phyloP scores from a whole-genome alignment of 1,140 invertebrate species.

The Lasioglossum albipes region DNA sequence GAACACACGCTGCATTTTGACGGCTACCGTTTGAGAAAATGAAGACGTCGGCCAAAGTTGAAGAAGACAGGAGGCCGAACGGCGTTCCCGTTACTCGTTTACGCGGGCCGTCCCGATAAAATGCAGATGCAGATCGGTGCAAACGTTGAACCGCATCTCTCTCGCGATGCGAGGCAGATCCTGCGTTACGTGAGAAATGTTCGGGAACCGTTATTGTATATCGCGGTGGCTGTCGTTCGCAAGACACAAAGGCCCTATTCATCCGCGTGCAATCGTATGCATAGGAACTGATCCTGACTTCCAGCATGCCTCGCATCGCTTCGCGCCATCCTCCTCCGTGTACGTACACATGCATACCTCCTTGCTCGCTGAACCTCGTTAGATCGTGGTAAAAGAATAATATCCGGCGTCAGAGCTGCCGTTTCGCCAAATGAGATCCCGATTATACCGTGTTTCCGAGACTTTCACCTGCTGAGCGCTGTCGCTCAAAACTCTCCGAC shows the following conservation, averaged over 20 bases:
- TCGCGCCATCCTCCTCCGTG: constrained; percentile 57
- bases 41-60: background rate
- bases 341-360: constrained; percentile 15
- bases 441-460: constrained; percentile 17
- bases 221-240: constrained; percentile 64
- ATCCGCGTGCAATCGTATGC: constrained; percentile 62
- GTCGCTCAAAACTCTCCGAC: background rate
- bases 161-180: constrained; percentile 45
- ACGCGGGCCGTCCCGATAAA: constrained; percentile 42
- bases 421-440: constrained; percentile 34
- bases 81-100: constrained; percentile 47
- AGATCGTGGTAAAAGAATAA: constrained; percentile 43
- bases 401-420: constrained; percentile 29
- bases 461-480: constrained; percentile 4
- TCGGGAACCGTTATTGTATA: constrained; percentile 65
- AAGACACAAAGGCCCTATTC: constrained; percentile 67
- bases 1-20: too few relatives aligned
- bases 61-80: background rate
- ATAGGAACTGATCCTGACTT: constrained; percentile 63
- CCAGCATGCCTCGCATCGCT: constrained; percentile 57
- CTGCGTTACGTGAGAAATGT: constrained; percentile 64
- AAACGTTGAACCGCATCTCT: constrained; percentile 43
- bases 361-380: constrained; percentile 53
- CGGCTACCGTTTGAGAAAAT: background rate
- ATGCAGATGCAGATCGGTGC: constrained; percentile 35